Evolutionary conservation across 2,113 vertebrate species (phyloP).

Genomic region (Prietella phreatophila): DNA sequence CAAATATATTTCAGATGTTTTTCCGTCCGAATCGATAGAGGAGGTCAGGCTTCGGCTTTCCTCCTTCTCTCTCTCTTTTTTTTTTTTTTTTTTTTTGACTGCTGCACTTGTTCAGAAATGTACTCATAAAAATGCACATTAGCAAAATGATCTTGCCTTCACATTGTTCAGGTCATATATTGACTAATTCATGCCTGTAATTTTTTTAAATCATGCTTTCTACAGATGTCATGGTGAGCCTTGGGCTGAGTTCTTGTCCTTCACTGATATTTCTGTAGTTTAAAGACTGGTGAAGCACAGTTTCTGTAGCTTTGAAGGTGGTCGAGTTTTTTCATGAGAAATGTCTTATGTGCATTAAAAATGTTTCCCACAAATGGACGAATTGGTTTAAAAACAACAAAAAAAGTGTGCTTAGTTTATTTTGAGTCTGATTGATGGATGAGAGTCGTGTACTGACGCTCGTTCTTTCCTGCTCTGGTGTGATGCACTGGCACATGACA

Average conservation of each 20-base stretch:
- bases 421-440: slow-evolving; percentile 35
- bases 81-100: background rate
- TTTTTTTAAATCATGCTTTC: background rate
- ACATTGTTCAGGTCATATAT: background rate
- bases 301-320: background rate
- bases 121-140: slow-evolving; percentile 27
- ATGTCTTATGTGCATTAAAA: background rate
- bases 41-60: slow-evolving; percentile 19
- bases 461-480: slow-evolving; percentile 49
- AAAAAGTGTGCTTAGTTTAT: slow-evolving; percentile 21
- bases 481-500: slow-evolving; percentile 62
- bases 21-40: slow-evolving; percentile 35
- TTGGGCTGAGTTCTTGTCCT: background rate
- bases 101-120: slow-evolving; percentile 26
- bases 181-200: background rate
- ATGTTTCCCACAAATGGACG: slow-evolving; percentile 2
- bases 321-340: background rate
- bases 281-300: background rate
- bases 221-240: background rate
- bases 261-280: background rate
- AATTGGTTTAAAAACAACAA: background rate
- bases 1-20: slow-evolving; percentile 50
- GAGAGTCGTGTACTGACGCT: slow-evolving; percentile 23
- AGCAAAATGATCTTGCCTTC: background rate
- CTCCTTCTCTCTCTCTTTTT: background rate